Evolutionary conservation across 2,797 vertebrate genomes (phyloP).

Genomic region (Sciurus vulgaris): DNA sequence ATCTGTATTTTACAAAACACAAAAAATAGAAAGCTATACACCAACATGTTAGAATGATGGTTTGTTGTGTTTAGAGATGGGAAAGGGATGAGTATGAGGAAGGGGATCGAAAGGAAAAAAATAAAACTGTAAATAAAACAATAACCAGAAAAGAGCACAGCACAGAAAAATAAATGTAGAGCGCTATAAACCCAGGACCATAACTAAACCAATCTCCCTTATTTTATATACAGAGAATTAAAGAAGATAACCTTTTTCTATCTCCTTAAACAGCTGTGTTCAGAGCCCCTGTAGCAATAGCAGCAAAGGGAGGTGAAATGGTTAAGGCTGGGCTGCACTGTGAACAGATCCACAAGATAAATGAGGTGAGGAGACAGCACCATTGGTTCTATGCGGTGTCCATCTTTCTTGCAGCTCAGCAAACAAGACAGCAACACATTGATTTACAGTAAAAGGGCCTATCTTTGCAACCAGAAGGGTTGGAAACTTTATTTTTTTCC

Average conservation of each 20-base stretch:
- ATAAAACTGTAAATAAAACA: conserved; percentile 5
- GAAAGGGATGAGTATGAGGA: background rate
- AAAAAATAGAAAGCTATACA: background rate
- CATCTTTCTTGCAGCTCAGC: conserved; percentile 68
- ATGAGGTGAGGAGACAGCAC: conserved; percentile 52
- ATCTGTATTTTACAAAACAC: background rate
- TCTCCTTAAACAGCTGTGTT: background rate
- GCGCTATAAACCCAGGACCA: background rate
- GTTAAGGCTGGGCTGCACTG: conserved; percentile 35
- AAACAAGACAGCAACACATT: conserved; percentile 74
- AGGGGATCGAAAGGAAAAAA: background rate
- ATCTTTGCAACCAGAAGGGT: conserved; percentile 76
- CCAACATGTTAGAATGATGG: background rate
- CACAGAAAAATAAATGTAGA: background rate
- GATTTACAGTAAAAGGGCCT: conserved; percentile 78
- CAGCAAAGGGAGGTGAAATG: background rate
- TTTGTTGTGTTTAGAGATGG: background rate
- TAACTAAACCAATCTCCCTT: background rate
- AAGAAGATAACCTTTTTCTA: background rate
- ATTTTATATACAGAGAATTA: background rate
- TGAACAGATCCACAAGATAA: conserved; percentile 61
- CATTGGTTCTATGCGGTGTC: conserved; percentile 67
- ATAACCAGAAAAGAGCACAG: background rate
- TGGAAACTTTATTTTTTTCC: conserved; percentile 68
- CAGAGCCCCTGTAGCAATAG: background rate